Evolutionary conservation across 1,140 invertebrate genomes (phyloP).

Genomic region (Neelides sp.): DNA sequence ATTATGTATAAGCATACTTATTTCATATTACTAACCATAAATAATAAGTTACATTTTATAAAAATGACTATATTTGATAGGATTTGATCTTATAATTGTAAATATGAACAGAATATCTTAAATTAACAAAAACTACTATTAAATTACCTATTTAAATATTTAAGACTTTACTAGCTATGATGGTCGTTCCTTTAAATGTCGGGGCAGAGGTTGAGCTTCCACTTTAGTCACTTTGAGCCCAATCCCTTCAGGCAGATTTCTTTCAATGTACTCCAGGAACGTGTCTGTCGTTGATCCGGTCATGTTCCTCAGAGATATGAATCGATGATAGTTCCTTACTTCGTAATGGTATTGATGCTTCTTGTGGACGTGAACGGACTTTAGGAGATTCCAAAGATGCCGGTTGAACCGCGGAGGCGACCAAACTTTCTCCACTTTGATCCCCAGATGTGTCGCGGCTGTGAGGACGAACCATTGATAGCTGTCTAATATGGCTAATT

Average conservation of each 20-base stretch:
- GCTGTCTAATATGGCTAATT: constrained; percentile 72
- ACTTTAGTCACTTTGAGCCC: constrained; percentile 86
- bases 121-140: no score
- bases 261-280: constrained; percentile 88
- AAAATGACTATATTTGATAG: no score
- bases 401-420: constrained; percentile 55
- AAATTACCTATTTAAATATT: no score
- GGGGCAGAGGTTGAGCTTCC: constrained; percentile 23
- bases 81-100: no score
- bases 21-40: no score
- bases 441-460: constrained; percentile 61
- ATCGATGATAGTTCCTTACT: constrained; percentile 78
- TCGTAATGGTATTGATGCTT: constrained; percentile 95
- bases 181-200: no score
- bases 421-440: constrained; percentile 61
- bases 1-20: no score
- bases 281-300: constrained; percentile 93
- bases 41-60: no score
- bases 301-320: constrained; percentile 65
- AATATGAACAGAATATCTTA: no score
- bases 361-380: constrained; percentile 81
- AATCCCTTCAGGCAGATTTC: constrained; percentile 94
- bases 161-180: no score
- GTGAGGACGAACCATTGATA: constrained; percentile 70
- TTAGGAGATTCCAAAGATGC: constrained; percentile 64